Conservation (phyloP, 2,113 vertebrate genomes). For the Crotalus tigris region DNA sequence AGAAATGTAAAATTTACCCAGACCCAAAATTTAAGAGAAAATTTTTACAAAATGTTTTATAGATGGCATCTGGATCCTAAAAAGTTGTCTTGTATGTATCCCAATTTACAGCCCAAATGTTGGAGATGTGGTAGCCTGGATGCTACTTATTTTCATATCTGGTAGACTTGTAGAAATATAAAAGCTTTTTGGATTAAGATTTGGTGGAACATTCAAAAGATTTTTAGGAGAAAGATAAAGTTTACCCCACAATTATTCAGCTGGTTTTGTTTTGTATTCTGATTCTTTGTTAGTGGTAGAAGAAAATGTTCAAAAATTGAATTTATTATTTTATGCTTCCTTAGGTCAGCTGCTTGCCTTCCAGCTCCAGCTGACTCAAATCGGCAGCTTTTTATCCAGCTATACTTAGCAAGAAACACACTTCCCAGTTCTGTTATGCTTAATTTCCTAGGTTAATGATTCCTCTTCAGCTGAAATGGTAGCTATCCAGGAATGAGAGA, state of each 20-base stretch:
- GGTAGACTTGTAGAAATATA: no score
- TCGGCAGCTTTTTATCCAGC: slow-evolving; percentile 9
- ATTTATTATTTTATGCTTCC: neutral
- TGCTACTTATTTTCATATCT: no score
- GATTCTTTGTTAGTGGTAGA: neutral
- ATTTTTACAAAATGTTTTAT: no score
- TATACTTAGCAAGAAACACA: neutral
- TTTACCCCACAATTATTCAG: neutral
- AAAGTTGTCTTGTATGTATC: no score
- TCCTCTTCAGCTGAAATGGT: slow-evolving; percentile 2
- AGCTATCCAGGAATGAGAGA: slow-evolving; percentile 6
- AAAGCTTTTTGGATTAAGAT: no score
- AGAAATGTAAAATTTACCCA: no score
- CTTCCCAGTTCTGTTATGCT: slow-evolving; percentile 3
- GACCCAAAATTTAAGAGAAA: no score
- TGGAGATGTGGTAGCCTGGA: no score
- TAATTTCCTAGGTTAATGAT: slow-evolving; percentile 11
- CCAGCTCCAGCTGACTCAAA: slow-evolving; percentile 10
- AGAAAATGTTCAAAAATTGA: neutral
- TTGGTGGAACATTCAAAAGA: no score
- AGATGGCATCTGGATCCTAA: no score
- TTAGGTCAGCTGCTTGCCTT: slow-evolving; percentile 5
- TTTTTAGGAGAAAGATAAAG: no score
- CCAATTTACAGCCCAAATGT: no score
- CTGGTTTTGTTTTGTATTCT: neutral